Conservation (phyloP, 2,113 vertebrate genomes). For the Echinops telfairi region DNA sequence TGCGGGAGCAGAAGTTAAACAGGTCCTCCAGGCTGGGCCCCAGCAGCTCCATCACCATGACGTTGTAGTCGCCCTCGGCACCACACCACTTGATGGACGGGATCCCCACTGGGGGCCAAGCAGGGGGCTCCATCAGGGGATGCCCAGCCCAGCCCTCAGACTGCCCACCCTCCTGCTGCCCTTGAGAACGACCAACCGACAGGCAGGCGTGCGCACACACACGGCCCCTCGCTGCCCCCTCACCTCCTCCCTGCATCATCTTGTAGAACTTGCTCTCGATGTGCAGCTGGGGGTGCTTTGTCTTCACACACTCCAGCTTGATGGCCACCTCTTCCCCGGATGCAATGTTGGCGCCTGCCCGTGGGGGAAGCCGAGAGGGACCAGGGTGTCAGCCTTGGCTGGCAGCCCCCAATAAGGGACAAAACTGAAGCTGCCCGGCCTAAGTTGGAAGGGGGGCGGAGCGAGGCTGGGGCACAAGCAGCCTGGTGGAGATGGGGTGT, state of each 20-base stretch:
- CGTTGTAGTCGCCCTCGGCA: slow-evolving; percentile 98
- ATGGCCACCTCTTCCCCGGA: slow-evolving; percentile 98
- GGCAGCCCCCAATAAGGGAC: too few species aligned
- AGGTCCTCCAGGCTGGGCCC: slow-evolving; percentile 98
- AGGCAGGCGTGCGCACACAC: too few species aligned
- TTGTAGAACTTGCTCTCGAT: slow-evolving; percentile 99
- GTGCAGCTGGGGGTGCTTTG: slow-evolving; percentile 98
- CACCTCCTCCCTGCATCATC: slow-evolving; percentile 99
- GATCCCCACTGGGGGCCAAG: slow-evolving; percentile 91
- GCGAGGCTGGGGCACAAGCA: not conserved
- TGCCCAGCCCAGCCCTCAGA: rapidly evolving
- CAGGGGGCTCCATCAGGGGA: not conserved
- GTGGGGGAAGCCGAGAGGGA: slow-evolving; percentile 42
- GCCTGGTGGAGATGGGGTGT: not conserved
- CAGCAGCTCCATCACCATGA: slow-evolving; percentile 99
- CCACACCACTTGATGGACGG: slow-evolving; percentile 99
- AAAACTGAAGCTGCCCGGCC: too few species aligned
- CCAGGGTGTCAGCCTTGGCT: slow-evolving; percentile 11
- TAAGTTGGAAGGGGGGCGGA: not conserved
- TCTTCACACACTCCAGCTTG: slow-evolving; percentile 98
- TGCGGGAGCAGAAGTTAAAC: slow-evolving; percentile 98
- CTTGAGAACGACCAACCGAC: too few species aligned
- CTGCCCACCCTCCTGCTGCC: too few species aligned
- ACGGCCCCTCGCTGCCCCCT: slow-evolving; percentile 56
- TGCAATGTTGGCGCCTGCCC: slow-evolving; percentile 97